Base-by-base conservation (phyloP, 2,797 vertebrate genomes). In the Lepilemur septentrionalis region DNA sequence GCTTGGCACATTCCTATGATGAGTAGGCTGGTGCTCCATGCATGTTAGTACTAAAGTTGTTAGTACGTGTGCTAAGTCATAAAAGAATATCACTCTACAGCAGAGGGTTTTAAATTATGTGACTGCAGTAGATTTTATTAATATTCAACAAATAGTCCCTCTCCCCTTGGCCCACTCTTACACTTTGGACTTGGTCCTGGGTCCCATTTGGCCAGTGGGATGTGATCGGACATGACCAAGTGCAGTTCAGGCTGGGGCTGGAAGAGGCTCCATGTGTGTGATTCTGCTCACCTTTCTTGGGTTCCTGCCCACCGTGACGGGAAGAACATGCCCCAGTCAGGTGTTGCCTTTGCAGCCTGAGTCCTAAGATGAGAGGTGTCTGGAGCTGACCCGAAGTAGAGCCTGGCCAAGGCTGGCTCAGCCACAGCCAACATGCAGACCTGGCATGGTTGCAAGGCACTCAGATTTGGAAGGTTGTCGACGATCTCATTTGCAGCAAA, bases 201-300 rank as follows among this genome's bases (percentile, higher is more conserved):
- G 22, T 85, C 57, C 22, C 38, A 35, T 76, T 55, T 80, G 81
- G n/a, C 41, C 35, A 82, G 43, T 0, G 4, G 38, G 59, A 52
- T 0, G 0, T 22, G 67, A 25, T 91, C 22, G 41, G 69, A 87
- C 3, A 0, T 11, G 18, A 55, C 17, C 30, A 32, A 5, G 4
- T 9, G 8, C 12, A 59, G 20, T 38, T 55, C 61, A 84, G 22
- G 1, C 30, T 2, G 8, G 91, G 10, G 22, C 46, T 48, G 0
- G 43, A 57, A 79, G 89, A 93, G 20, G 28, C 22, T 90, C 41
- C 9, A 2, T 0, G 2, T 72, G 25, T 50, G 17, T 35, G 63
- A 67, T 81, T 79, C 23, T 61, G 41, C 32, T 69, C 35, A 43
- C 23, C 61, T 83, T 67, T 55, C 57, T 78, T 63, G 61, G 84